Conservation (phyloP, 2,797 vertebrate genomes). For the Parauchenoglanis ngamensis region DNA sequence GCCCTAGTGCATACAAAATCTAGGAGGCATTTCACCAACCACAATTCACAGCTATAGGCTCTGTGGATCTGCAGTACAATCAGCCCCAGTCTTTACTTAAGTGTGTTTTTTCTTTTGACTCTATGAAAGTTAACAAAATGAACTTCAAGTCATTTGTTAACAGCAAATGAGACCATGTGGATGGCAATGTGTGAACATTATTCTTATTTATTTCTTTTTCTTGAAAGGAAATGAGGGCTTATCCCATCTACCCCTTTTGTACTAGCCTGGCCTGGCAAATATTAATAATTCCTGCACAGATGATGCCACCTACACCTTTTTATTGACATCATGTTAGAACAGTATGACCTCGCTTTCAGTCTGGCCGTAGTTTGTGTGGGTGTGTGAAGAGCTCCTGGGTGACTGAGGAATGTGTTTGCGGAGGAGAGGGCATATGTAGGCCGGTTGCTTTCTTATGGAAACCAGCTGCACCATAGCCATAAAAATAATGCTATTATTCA, state of each 20-base stretch:
- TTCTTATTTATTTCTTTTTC: neutral
- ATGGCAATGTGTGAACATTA: neutral
- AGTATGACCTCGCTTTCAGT: neutral
- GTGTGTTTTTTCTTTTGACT: neutral
- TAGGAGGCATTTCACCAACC: neutral
- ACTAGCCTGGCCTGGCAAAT: neutral
- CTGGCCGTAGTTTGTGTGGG: neutral
- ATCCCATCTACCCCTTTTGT: neutral
- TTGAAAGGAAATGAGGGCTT: neutral
- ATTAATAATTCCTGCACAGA: neutral
- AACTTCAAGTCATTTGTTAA: neutral
- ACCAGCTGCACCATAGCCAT: neutral
- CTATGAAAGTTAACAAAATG: neutral
- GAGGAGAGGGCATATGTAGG: neutral
- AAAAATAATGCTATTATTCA: neutral
- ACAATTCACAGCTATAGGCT: neutral
- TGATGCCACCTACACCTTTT: neutral
- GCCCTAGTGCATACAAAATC: neutral
- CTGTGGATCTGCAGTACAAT: neutral
- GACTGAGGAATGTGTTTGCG: conserved; percentile 24
- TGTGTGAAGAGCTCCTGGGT: conserved; percentile 22
- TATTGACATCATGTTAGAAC: neutral
- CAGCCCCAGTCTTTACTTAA: neutral
- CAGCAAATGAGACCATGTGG: neutral
- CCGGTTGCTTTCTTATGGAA: conserved; percentile 18